Percentiles rank a stretch among this genome's conserved stretches.
phyloP scores from a whole-genome alignment of 2,888 invertebrate species.

The Zhuqinia jingwanae region DNA sequence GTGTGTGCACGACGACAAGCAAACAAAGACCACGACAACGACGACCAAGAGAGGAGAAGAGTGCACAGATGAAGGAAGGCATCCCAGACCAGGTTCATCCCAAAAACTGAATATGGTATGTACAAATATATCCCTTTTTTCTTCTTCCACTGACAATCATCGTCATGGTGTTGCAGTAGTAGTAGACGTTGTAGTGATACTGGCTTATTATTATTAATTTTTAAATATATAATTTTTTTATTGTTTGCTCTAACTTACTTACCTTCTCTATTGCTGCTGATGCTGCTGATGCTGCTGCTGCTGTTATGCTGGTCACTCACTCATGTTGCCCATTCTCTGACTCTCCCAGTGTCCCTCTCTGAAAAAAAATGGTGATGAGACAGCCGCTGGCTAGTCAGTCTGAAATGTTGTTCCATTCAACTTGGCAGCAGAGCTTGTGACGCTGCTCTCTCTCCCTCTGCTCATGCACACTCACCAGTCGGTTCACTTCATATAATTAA shows the following conservation, averaged over 20 bases:
- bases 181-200: too few relatives aligned
- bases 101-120: neutral
- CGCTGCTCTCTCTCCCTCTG: neutral
- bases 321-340: too few relatives aligned
- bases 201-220: too few relatives aligned
- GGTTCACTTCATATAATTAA: too few relatives aligned
- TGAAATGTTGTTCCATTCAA: slow-evolving; percentile 55
- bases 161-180: too few relatives aligned
- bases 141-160: neutral
- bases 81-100: slow-evolving; percentile 45
- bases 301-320: slow-evolving; percentile 2
- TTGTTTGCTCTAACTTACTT: too few relatives aligned
- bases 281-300: too few relatives aligned
- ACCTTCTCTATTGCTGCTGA: too few relatives aligned
- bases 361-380: slow-evolving; percentile 37
- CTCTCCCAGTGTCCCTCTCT: too few relatives aligned
- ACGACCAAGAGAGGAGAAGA: neutral
- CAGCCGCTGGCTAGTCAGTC: slow-evolving; percentile 52
- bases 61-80: neutral
- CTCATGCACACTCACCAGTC: too few relatives aligned
- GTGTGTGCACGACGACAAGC: neutral
- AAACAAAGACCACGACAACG: neutral
- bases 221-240: too few relatives aligned
- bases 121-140: too few relatives aligned
- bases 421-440: neutral